Conservation (phyloP, 2,113 vertebrate genomes). For the Cacatua alba region DNA sequence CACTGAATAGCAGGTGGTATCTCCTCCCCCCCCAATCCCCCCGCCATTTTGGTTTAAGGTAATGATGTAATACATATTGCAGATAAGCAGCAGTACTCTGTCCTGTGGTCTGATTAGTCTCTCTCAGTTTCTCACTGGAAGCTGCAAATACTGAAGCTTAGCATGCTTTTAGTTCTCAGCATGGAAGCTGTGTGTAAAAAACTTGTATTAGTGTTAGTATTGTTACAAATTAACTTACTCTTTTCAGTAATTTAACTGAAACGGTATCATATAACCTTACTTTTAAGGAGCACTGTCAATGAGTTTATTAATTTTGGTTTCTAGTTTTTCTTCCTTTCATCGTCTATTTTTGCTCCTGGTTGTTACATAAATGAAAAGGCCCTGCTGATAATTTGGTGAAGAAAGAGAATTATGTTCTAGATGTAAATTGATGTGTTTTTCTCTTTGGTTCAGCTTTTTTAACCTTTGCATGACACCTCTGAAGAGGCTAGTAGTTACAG, state of each 20-base stretch:
- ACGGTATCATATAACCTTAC: rapidly evolving
- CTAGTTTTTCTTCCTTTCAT: rapidly evolving
- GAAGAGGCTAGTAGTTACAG: background rate
- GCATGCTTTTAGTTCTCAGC: background rate
- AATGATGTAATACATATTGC: rapidly evolving
- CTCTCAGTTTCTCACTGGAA: background rate
- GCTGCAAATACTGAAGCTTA: background rate
- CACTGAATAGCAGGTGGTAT: background rate
- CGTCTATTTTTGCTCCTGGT: background rate
- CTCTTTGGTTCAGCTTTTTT: background rate
- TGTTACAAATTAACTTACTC: rapidly evolving
- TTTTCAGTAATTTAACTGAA: background rate
- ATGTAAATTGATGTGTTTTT: background rate
- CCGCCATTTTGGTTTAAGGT: background rate
- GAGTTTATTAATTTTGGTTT: background rate
- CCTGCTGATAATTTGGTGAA: background rate
- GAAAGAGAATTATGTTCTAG: background rate
- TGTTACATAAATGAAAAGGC: background rate
- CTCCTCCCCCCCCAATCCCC: no score
- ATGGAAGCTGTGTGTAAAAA: rapidly evolving
- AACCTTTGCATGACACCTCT: background rate
- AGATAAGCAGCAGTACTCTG: background rate
- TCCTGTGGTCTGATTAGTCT: background rate
- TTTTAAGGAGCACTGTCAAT: rapidly evolving
- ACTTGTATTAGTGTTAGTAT: background rate